Base-by-base conservation (phyloP, 2,113 vertebrate genomes). In the Chroicocephalus ridibundus region DNA sequence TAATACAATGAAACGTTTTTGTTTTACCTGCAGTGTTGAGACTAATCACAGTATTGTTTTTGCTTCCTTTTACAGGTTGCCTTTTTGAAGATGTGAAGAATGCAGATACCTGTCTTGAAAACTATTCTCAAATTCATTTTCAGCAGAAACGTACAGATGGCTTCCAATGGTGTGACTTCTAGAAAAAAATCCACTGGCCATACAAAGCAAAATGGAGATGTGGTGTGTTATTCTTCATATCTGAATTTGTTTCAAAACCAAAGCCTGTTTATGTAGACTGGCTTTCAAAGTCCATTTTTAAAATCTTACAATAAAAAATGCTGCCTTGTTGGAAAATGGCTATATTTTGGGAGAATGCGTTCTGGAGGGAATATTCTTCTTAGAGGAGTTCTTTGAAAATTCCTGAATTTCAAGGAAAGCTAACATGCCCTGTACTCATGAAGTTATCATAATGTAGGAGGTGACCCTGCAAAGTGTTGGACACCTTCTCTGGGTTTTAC, bases 11-110 rank as follows among this genome's bases (percentile, higher is more conserved):
- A 78, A 84, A 25, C 11, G 15, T 55, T 15, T 68, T 76, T 84
- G 18, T 44, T 70, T 93, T 80, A 24, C 26, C 55, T 80, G 20
- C 46, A 38, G 2, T 25, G 10, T 36, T 70, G 47, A 78, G 44
- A 65, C 80, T 95, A 96, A 94, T 38, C 21, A 58, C 27, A 11
- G 19, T 75, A 21, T 88, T 81, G 31, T 6, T 81, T 96, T 94
- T 95, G 62, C 52, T 93, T 96, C 40, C 31, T 91, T 90, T 95
- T 79, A 19, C 95, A 98, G 98, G 98, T 98, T 93, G 98, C 98
- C 66, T 98, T 98, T 97, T 82, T 98, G 97, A 98, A 98, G 96
- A 97, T 98, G 90, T 98, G 90, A 97, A 84, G 86, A 94, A 34
- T 2, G 0, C 16, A 78, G 68, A 49, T 44, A 32, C 12, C 36